These are phyloP conservation scores for Brenthis hecate DNA, from an alignment of 2,888 invertebrate species.

Conservation along the genomic window DNA sequence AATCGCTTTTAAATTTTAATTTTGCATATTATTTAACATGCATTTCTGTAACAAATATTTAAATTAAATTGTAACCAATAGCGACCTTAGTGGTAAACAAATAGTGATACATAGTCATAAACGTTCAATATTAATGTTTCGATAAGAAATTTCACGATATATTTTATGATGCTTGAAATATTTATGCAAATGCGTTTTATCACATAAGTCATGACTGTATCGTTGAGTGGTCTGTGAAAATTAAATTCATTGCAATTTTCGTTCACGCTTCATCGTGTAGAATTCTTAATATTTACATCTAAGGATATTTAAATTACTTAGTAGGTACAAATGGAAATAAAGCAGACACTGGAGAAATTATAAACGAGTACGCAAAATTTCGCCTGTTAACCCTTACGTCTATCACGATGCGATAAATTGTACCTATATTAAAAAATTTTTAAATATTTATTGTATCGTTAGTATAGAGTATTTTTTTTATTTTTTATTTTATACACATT, in stretches of 20 bases:
- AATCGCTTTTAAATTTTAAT: neutral
- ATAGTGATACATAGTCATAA: conserved; percentile 4
- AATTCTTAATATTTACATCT: conserved; percentile 12
- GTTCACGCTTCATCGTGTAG: conserved; percentile 24
- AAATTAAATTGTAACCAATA: conserved; percentile 32
- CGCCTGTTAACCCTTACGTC: no score
- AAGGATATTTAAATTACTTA: conserved; percentile 1
- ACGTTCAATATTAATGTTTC: neutral
- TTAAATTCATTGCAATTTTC: conserved; percentile 20
- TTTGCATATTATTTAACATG: neutral
- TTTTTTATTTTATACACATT: no score
- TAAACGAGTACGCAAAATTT: no score
- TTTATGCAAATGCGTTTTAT: conserved; percentile 25
- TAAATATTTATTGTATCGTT: no score
- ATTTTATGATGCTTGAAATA: conserved; percentile 12
- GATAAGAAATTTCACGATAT: conserved; percentile 23
- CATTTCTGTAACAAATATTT: neutral
- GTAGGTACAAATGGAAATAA: neutral
- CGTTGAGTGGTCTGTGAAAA: conserved; percentile 2
- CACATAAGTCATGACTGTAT: conserved; percentile 11
- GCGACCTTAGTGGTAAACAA: conserved; percentile 32
- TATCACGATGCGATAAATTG: no score
- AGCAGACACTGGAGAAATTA: neutral
- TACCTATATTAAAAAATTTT: no score
- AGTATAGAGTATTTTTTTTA: no score